Evolutionary conservation across 1,140 invertebrate species (phyloP), one percentile per base, ranked within the genome.

Genomic region (Whitmania pigra): DNA sequence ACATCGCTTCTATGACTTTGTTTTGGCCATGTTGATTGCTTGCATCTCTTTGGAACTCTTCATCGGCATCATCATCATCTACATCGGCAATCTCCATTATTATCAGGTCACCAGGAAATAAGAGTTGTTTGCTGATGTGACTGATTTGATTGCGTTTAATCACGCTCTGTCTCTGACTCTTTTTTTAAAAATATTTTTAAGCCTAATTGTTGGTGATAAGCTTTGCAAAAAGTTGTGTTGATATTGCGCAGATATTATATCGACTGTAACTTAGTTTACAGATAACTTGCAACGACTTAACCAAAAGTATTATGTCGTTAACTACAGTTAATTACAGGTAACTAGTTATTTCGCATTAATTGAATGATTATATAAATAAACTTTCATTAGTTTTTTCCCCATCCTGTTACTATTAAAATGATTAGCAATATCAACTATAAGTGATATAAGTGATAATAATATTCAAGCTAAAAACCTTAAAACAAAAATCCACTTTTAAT

Each of bases 41-140:
- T 74, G 71, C 67, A 74, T 74, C 18, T 72, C 71, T n/a, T 68
- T 74, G 29, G 71, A 72, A 55, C 72, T 74, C n/a, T 69, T 73
- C 57, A 71, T 74, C 67, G 74, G 74, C 53, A 69, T 74, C 49
- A 74, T 74, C 53, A 74, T 74, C 68, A 74, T 74, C 60, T 74
- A 72, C 60, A 74, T 74, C 68, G 74, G 74, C n/a, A 71, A 71
- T 49, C 69, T 70, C 18, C 69, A 70, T 25, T 70, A 70, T 49
- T 70, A 70, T n/a, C 69, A 70, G 69, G 69, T 49, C 11, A 40
- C 18, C n/a, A 53, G 31, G 69, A 53, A 54, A 2, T 49, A 18
- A 18, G n/a, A n/a, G 0, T 4, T 20, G 18, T 31, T 22, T 63
- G 20, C 6, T 36, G 3, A 63, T 20, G 4, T 63, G 22, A 7